Base-by-base conservation (phyloP, 1,140 invertebrate genomes). In the Drosophila elegans region DNA sequence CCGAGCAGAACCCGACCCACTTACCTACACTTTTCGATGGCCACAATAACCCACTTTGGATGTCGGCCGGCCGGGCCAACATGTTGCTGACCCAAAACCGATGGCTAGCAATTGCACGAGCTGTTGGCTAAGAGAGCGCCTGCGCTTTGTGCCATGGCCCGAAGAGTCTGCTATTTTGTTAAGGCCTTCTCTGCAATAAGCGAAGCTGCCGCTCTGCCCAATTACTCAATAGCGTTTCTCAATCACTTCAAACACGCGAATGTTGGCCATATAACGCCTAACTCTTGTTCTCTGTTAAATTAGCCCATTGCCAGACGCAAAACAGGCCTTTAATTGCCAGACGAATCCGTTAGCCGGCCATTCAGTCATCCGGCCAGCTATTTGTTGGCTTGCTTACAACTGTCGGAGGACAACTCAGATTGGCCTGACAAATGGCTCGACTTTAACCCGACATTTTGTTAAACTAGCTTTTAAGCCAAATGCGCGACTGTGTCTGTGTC, bases 31-130 rank as follows among this genome's bases (percentile, higher is more conserved):
- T 64, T 62, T 46, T 13, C 57, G 72, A 52, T 36, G 51, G 57
- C 57, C 73, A 57, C 38, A 71, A 53, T 89, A 88, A 74, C 79
- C 79, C 84, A 89, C 83, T 77, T 88, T 63, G 55, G 32, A n/a
- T 12, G 12, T 3, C 38, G 25, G 36, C 38, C 49, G 49, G 60
- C 38, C 49, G 49, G 60, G 74, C 62, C 84, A 88, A 89, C 80
- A 88, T 88, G 83, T 88, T 88, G 83, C 83, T 88, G 84, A 88
- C 83, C 83, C 76, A 86, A 41, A 86, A 71, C 25, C 63, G 54
- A 52, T 25, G 32, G 11, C 3, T 6, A 52, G 29, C 21, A 36
- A 1, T 6, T 21, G 13, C 16, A 51, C 48, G 48, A 51, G 10
- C 10, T 21, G 10, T 16, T 51, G 27, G 36, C 49, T 51, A 53